Base-by-base conservation (phyloP, 2,888 invertebrate genomes). In the Monoplex corrugatus region DNA sequence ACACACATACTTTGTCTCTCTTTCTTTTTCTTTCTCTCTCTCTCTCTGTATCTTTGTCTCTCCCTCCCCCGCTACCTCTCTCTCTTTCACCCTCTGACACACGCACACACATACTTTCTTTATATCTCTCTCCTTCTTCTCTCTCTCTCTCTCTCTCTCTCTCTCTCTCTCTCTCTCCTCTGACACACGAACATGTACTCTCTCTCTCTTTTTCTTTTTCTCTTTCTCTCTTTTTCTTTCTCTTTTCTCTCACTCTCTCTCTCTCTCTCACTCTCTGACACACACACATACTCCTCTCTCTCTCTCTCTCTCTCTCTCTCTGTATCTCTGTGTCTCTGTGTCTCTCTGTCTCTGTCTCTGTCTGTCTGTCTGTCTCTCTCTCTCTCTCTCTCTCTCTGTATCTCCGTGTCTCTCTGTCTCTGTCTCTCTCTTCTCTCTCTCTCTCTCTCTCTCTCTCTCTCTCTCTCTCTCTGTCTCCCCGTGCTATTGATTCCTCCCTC, bases 361-460 rank as follows among this genome's bases (percentile, higher is more conserved):
- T 63, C 23, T 63, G 63, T 78, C 78, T 78, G 19, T 78, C 78
- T 78, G 63, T 63, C 23, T 63, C 63, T 63, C 16, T 50, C 10
- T 50, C 50, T 50, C 50, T 50, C 10, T 50, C 10, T 50, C 50
- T 50, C 50, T 13, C 10, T 50, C 16, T 50, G 10, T 16, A 50
- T 50, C 50, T 50, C 16, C 16, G 50, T 13, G 8, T 13, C 50
- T 50, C 50, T 75, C 75, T 75, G 6, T 75, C 75, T 75, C 75
- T 35, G 13, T n/a, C 75, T 75, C 75, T 75, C 75, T 75, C 75
- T 75, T 28, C 28, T 32, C n/a, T 75, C 75, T 50, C 50, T 50
- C 50, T 50, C 75, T 75, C 75, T 75, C 75, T 75, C 75, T 75
- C 75, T 32, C 75, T 75, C 75, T 75, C 32, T 35, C 35, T 75